Evolutionary conservation across 2,797 vertebrate genomes (phyloP).

Genomic region (Dryobates pubescens): DNA sequence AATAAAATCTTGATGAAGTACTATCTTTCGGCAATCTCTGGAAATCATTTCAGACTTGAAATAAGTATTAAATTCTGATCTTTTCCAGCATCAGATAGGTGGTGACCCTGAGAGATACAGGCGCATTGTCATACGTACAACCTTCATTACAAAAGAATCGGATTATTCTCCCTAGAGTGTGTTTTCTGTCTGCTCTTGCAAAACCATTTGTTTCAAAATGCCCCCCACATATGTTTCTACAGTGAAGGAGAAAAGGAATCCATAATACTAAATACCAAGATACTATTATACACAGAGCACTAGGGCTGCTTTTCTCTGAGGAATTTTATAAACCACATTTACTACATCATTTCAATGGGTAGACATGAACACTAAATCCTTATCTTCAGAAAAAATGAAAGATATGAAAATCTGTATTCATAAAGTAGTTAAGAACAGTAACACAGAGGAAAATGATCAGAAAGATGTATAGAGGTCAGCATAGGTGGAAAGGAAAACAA

Average conservation of each 20-base stretch:
- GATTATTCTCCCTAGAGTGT: not conserved
- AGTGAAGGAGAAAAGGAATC: not conserved
- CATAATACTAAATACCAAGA: not conserved
- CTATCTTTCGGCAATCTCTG: conserved; percentile 35
- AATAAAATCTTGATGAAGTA: conserved; percentile 60
- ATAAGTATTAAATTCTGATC: conserved; percentile 64
- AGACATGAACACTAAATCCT: not conserved
- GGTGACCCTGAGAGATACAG: conserved; percentile 15
- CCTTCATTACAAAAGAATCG: not conserved
- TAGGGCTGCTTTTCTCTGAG: not conserved
- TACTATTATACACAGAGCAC: not conserved
- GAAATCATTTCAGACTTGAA: conserved; percentile 49
- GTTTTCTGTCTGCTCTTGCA: not conserved
- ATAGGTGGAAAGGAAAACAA: not conserved
- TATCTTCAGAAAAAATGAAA: not conserved
- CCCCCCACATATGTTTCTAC: not conserved
- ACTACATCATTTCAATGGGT: not conserved
- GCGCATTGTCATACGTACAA: conserved; percentile 13
- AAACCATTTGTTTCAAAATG: not conserved
- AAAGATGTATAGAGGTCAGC: not conserved
- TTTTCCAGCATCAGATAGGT: conserved; percentile 39
- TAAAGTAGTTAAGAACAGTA: not conserved
- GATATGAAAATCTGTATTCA: not conserved
- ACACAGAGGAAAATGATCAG: not conserved
- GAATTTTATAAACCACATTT: not conserved